Percentiles rank a stretch among this genome's conserved stretches.
These are phyloP conservation scores for Leucozona laternaria DNA, from an alignment of 2,888 invertebrate species.

Conservation along the genomic window DNA sequence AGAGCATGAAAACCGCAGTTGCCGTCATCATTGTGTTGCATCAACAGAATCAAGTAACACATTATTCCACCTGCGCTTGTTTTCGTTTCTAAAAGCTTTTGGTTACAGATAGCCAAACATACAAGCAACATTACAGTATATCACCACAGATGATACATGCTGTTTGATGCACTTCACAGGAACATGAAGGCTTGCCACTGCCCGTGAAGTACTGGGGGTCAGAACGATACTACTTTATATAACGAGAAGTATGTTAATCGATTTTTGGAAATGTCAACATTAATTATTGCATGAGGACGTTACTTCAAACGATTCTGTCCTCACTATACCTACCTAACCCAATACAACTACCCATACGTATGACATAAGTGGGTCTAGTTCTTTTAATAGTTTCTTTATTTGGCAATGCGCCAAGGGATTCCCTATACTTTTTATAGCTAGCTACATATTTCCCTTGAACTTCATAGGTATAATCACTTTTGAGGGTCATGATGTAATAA, in stretches of 20 bases:
- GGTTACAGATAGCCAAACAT: not conserved
- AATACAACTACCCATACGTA: not conserved
- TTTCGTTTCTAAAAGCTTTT: constrained; percentile 44
- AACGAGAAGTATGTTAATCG: constrained; percentile 37
- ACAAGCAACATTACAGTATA: not conserved
- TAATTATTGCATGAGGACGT: constrained; percentile 20
- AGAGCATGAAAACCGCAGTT: constrained; percentile 23
- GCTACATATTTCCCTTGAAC: constrained; percentile 51
- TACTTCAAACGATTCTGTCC: constrained; percentile 10
- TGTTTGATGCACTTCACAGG: constrained; percentile 45
- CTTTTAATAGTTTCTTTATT: constrained; percentile 36
- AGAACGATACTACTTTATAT: not conserved
- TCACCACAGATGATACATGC: not conserved
- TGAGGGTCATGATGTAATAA: constrained; percentile 62
- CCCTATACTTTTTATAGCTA: constrained; percentile 27
- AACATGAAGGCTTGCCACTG: constrained; percentile 39
- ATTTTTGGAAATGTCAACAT: constrained; percentile 52
- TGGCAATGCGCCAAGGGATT: constrained; percentile 65
- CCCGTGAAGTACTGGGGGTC: not conserved
- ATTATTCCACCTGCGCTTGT: constrained; percentile 50
- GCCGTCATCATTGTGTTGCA: constrained; percentile 42
- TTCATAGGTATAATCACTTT: constrained; percentile 62
- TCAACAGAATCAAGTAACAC: constrained; percentile 48
- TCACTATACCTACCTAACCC: not conserved
- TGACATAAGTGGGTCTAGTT: not conserved